phyloP scores from a whole-genome alignment of 2,113 vertebrate genomes.

The Microcebus lehilahytsara region DNA sequence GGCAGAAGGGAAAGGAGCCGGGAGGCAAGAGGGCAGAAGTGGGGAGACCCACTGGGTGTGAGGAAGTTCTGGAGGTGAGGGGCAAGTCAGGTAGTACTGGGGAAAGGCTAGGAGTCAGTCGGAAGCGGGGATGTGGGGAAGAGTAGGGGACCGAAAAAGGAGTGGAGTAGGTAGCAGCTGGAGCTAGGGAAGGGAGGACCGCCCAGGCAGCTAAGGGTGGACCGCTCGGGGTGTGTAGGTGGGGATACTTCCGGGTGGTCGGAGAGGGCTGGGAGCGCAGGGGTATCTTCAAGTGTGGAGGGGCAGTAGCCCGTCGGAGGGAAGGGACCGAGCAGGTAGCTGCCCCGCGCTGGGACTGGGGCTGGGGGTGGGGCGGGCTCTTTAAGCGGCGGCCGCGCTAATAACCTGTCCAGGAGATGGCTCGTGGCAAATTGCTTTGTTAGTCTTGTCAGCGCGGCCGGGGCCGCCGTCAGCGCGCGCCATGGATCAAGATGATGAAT shows the following conservation, averaged over 20 bases:
- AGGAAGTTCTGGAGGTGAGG: neutral
- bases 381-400: conserved; percentile 92
- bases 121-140: neutral
- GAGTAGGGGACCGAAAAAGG: neutral
- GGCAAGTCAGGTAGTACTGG: neutral
- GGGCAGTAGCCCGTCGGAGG: neutral
- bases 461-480: conserved; percentile 96
- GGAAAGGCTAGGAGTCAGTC: neutral
- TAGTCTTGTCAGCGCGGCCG: conserved; percentile 95
- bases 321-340: conserved; percentile 59
- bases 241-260: neutral
- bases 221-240: neutral
- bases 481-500: conserved; percentile 99
- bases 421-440: conserved; percentile 99
- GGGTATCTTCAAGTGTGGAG: neutral
- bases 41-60: neutral
- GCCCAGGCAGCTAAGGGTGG: neutral
- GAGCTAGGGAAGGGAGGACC: neutral
- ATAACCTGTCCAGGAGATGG: conserved; percentile 95
- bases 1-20: neutral
- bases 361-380: conserved; percentile 76
- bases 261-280: neutral
- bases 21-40: neutral
- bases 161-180: neutral
- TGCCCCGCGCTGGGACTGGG: conserved; percentile 35